Evolutionary conservation across 2,797 vertebrate species (phyloP).

Genomic region (Rhinella marina): DNA sequence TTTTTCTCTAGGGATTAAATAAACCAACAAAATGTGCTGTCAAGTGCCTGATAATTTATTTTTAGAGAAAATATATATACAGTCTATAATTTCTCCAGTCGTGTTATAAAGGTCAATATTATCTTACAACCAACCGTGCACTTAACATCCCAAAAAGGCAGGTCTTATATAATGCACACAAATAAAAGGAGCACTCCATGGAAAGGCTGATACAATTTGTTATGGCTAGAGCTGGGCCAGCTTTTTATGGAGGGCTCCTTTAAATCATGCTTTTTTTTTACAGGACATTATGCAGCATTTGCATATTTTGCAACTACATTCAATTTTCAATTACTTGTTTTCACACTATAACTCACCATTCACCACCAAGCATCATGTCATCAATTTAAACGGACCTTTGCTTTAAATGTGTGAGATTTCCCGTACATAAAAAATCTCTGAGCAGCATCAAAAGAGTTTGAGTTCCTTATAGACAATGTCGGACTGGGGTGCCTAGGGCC

Average conservation of each 20-base stretch:
- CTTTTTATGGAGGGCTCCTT: not conserved
- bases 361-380: too few species aligned
- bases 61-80: slow-evolving; percentile 36
- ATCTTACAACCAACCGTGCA: slow-evolving; percentile 4
- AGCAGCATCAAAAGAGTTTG: too few species aligned
- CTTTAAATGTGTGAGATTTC: too few species aligned
- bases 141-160: not conserved
- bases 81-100: slow-evolving; percentile 9
- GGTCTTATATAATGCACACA: not conserved
- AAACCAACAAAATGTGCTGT: slow-evolving; percentile 44
- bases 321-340: too few species aligned
- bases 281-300: too few species aligned
- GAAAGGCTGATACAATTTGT: not conserved
- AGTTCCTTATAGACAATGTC: too few species aligned
- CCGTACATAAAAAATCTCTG: too few species aligned
- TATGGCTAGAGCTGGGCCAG: not conserved
- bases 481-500: too few species aligned
- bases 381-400: too few species aligned
- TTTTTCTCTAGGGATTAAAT: slow-evolving; percentile 40
- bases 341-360: too few species aligned
- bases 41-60: slow-evolving; percentile 40
- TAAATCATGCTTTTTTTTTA: not conserved
- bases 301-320: too few species aligned
- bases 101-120: slow-evolving; percentile 16
- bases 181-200: not conserved